Evolutionary conservation across 1,140 invertebrate genomes (phyloP), one percentile per base, ranked within the genome.

Genomic region (Neodiprion lecontei): DNA sequence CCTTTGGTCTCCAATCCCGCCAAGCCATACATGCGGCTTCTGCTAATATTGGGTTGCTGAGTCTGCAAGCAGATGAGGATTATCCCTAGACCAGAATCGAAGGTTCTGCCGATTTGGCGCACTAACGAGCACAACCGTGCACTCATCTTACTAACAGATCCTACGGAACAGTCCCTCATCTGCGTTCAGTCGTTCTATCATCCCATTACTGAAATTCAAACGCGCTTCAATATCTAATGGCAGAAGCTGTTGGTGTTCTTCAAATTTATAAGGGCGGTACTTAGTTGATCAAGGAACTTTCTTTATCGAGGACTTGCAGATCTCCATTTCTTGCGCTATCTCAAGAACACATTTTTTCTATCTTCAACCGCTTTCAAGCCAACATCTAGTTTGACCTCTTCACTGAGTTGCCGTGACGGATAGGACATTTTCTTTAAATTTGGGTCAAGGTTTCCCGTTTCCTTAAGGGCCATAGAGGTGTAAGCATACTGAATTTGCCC

Each of bases 1-100:
- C 11, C 79, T 28, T 61, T 66, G 48, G 61, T 79, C 66, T 61
- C 74, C 72, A 67, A 79, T 40, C 53, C 81, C 76, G 0, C 77
- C 79, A 40, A 68, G 68, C 80, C 79, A 83, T 47, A 83, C 77
- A 70, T 79, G 80, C 28, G 77, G 49, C 53, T 77, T 78, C 40
- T 72, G 67, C n/a, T 77, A 73, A 71, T 77, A 72, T 72, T 83
- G 81, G 9, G 69, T 67, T 8, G 74, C 14, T 12, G 21, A 14
- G 61, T 74, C 75, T 53, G 48, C 2, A 21, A 72, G 65, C 70
- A 67, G 69, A 65, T 53, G 65, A 40, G 70, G 70, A 75, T 72
- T 75, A 11, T 11, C 48, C 53, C 72, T 48, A 9, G 40, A 69
- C 74, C 74, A 75, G 47, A 69, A 72, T 47, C 69, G 69, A 40